phyloP scores from a whole-genome alignment of 2,113 vertebrate genomes.

The Archocentrus centrarchus region DNA sequence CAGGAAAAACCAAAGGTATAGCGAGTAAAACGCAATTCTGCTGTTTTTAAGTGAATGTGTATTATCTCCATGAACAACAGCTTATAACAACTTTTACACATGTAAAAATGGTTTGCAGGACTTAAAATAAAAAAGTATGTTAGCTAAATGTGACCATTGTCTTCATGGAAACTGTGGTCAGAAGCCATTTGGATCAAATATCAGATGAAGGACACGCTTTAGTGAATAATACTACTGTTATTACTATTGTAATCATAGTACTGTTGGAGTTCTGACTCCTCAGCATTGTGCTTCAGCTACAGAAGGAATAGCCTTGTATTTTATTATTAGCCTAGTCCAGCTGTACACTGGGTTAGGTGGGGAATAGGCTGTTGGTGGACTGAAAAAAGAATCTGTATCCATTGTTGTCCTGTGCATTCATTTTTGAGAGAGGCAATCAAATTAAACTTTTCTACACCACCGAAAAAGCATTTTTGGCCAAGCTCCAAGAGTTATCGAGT shows the following conservation, averaged over 20 bases:
- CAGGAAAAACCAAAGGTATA: not conserved
- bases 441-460: not conserved
- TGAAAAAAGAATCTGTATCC: not conserved
- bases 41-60: not conserved
- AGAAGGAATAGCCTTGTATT: not conserved
- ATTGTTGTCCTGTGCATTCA: not conserved
- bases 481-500: not conserved
- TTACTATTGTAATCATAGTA: not conserved
- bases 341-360: not conserved
- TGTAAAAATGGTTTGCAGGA: too few species aligned
- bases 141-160: not conserved
- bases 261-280: not conserved
- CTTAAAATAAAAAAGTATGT: not conserved
- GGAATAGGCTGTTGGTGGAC: not conserved
- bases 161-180: not conserved
- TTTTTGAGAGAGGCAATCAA: not conserved
- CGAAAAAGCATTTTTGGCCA: slow-evolving; percentile 2
- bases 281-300: not conserved
- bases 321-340: not conserved
- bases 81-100: too few species aligned
- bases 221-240: too few species aligned
- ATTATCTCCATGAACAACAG: not conserved
- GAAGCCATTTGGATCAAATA: not conserved
- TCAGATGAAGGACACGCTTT: not conserved
- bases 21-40: not conserved